Evolutionary conservation across 2,113 vertebrate species (phyloP).

Genomic region (Prunella fulvescens): DNA sequence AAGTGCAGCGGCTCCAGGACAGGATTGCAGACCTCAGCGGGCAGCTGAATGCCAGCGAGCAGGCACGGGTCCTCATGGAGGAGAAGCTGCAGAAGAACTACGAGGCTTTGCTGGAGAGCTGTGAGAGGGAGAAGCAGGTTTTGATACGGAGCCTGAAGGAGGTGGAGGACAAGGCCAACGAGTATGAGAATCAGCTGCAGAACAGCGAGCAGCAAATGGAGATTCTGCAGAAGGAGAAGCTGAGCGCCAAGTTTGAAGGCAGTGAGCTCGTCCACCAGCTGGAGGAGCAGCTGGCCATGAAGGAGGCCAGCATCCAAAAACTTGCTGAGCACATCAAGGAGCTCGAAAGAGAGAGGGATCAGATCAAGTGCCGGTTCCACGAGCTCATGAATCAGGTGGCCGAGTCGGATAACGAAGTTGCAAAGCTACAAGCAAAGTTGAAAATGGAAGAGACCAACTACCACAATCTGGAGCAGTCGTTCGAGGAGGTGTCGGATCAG

Average conservation of each 20-base stretch:
- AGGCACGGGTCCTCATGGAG: conserved; percentile 82
- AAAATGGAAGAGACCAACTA: conserved; percentile 83
- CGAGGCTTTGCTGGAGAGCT: conserved; percentile 80
- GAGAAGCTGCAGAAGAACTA: conserved; percentile 87
- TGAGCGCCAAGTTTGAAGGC: conserved; percentile 73
- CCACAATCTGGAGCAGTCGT: conserved; percentile 80
- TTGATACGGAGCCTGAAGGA: conserved; percentile 82
- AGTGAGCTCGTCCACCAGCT: conserved; percentile 81
- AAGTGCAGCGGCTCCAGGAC: conserved; percentile 87
- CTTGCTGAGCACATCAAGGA: conserved; percentile 81
- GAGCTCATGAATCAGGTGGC: conserved; percentile 87
- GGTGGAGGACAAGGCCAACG: conserved; percentile 77
- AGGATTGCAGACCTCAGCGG: conserved; percentile 82
- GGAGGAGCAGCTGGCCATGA: conserved; percentile 82
- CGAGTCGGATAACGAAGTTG: conserved; percentile 80
- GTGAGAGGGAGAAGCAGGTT: conserved; percentile 85
- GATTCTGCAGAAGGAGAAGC: conserved; percentile 80
- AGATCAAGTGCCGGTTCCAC: conserved; percentile 84
- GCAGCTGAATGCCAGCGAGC: conserved; percentile 82
- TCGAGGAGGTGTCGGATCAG: conserved; percentile 80
- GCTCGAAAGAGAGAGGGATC: conserved; percentile 83
- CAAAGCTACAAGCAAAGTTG: conserved; percentile 80
- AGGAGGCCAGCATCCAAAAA: conserved; percentile 77
- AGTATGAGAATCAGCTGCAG: conserved; percentile 82
- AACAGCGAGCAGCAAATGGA: conserved; percentile 84